These are phyloP conservation scores for Atlantisia rogersi DNA, from an alignment of 2,113 vertebrate genomes.

Conservation along the genomic window DNA sequence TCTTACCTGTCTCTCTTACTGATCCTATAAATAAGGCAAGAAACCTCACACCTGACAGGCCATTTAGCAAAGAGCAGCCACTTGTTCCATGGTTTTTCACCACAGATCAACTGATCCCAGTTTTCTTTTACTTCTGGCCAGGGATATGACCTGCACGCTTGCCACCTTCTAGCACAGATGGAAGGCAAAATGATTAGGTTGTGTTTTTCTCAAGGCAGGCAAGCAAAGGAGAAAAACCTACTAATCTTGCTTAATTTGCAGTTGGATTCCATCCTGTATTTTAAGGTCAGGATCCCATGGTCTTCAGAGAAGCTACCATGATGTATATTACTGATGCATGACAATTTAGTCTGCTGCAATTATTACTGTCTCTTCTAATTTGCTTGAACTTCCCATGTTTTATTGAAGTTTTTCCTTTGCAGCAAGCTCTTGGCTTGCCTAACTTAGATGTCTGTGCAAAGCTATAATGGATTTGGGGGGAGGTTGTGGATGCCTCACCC, in stretches of 20 bases:
- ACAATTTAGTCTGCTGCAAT: not conserved
- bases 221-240: constrained; percentile 10
- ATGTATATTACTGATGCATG: not conserved
- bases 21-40: not conserved
- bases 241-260: constrained; percentile 38
- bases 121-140: not conserved
- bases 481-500: not conserved
- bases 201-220: constrained; percentile 38
- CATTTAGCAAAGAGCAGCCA: not conserved
- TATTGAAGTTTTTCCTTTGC: not conserved
- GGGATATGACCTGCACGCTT: not conserved
- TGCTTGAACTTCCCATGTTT: not conserved
- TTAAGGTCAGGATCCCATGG: not conserved
- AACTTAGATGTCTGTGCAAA: not conserved
- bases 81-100: not conserved
- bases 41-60: not conserved
- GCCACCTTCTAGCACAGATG: not conserved
- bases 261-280: constrained; percentile 3
- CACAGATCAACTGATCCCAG: not conserved
- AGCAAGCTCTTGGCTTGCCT: not conserved
- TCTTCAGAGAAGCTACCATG: constrained; percentile 8
- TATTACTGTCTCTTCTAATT: not conserved
- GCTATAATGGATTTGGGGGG: not conserved
- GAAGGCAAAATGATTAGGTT: constrained; percentile 21
- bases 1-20: not conserved